These are phyloP conservation scores for Colaptes auratus DNA, from an alignment of 2,113 vertebrate genomes.

Conservation along the genomic window DNA sequence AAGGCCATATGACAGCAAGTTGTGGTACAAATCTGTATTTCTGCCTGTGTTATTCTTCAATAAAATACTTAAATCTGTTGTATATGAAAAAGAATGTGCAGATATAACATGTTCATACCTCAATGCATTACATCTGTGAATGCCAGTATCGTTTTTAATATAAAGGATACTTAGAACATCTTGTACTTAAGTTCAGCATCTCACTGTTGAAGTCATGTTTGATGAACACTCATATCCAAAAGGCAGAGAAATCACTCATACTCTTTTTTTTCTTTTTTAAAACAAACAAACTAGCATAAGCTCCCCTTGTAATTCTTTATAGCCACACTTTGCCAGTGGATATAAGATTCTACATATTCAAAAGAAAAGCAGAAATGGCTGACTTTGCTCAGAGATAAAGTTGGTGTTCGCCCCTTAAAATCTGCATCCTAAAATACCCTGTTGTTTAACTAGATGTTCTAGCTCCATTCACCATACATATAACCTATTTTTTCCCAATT, in stretches of 20 bases:
- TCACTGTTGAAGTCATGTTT: background rate
- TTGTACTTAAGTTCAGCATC: background rate
- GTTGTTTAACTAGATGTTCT: background rate
- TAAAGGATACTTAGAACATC: background rate
- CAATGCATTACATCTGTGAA: fast-evolving
- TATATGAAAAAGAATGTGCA: background rate
- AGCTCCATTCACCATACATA: background rate
- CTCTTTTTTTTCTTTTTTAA: background rate
- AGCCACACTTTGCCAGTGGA: background rate
- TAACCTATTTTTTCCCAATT: background rate
- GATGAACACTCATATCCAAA: background rate
- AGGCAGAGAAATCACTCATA: background rate
- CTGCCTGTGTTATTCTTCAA: background rate
- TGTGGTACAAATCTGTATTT: background rate
- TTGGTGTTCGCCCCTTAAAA: background rate
- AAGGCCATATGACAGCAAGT: background rate
- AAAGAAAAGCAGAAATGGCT: background rate
- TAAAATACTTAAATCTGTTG: background rate
- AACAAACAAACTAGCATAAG: background rate
- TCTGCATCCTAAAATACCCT: background rate
- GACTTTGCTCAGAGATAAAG: background rate
- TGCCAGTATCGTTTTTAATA: background rate
- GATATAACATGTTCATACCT: background rate
- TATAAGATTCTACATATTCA: background rate
- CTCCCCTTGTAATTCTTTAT: background rate